These are phyloP conservation scores for Patella caerulea DNA, from an alignment of 2,888 invertebrate species.

Conservation along the genomic window DNA sequence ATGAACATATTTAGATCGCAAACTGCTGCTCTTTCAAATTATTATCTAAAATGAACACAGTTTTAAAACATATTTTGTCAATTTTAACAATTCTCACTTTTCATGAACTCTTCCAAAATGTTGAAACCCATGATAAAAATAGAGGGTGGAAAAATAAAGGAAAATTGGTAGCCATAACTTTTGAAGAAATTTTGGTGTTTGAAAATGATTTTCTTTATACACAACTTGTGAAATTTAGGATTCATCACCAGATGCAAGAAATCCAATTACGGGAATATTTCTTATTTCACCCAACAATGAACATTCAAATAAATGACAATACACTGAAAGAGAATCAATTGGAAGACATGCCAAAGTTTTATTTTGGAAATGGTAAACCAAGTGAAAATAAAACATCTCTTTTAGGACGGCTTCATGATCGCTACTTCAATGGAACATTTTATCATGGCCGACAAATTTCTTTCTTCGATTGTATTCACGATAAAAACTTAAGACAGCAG, in stretches of 20 bases:
- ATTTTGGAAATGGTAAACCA: neutral
- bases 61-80: too few species aligned
- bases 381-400: neutral
- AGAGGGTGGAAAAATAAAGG: neutral
- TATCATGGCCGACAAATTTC: neutral
- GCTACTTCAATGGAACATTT: constrained; percentile 3
- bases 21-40: too few species aligned
- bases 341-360: neutral
- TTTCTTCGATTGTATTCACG: neutral
- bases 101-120: too few species aligned
- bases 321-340: neutral
- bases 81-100: too few species aligned
- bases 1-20: too few species aligned
- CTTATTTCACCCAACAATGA: neutral
- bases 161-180: neutral
- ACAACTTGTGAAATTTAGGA: neutral
- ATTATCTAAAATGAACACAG: too few species aligned
- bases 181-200: neutral
- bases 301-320: neutral
- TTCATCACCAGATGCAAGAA: neutral
- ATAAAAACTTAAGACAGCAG: neutral
- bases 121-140: too few species aligned
- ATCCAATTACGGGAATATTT: neutral
- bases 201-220: neutral
- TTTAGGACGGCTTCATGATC: neutral